A percentile compares a stretch with the other conserved stretches of the same genome.
phyloP scores from a whole-genome alignment of 2,797 vertebrate species.

The Sciaenops ocellatus region DNA sequence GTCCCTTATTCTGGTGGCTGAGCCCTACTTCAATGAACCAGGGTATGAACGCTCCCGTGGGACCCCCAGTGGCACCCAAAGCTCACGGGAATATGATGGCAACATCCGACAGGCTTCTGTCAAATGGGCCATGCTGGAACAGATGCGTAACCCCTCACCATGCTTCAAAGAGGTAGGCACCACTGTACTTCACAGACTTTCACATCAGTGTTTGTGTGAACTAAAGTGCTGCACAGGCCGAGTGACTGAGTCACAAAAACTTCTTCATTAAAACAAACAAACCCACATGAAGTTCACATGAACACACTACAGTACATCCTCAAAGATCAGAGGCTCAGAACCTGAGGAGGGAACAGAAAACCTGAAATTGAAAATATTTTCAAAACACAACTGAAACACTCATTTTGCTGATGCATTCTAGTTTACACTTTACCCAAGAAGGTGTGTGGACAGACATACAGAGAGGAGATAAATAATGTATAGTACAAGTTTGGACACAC shows the following conservation, averaged over 20 bases:
- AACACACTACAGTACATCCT: neutral
- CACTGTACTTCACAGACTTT: neutral
- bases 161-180: constrained; percentile 96
- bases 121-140: constrained; percentile 99
- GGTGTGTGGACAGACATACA: too few species aligned
- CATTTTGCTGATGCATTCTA: too few species aligned
- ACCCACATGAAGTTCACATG: too few species aligned
- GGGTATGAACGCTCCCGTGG: constrained; percentile 97
- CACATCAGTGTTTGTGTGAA: neutral
- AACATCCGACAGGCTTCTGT: constrained; percentile 98
- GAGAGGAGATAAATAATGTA: too few species aligned
- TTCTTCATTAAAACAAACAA: too few species aligned
- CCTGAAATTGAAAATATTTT: too few species aligned
- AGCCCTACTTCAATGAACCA: constrained; percentile 99
- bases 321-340: constrained; percentile 1
- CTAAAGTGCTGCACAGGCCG: neutral
- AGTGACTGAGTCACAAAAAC: neutral
- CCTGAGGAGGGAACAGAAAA: too few species aligned
- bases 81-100: constrained; percentile 97
- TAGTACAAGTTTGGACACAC: too few species aligned
- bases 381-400: too few species aligned
- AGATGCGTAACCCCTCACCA: constrained; percentile 96
- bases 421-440: too few species aligned
- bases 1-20: constrained; percentile 97
- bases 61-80: constrained; percentile 97